Evolutionary conservation across 2,888 invertebrate genomes (phyloP).

Genomic region (Reticulitermes lucifugus): DNA sequence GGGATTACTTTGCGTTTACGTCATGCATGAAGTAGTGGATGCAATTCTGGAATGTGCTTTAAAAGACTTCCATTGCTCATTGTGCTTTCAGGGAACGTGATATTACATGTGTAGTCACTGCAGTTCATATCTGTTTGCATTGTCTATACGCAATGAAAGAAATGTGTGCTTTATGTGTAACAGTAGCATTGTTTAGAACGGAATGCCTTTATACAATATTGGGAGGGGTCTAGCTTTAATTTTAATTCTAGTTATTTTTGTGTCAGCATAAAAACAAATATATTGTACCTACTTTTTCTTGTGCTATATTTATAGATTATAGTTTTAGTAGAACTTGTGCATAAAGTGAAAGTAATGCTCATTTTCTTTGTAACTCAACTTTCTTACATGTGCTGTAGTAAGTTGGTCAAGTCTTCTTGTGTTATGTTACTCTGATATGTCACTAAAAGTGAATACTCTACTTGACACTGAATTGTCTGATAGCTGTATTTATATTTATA

Average conservation of each 20-base stretch:
- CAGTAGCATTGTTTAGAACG: too few species aligned
- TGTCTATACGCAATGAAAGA: too few species aligned
- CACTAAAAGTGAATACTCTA: too few species aligned
- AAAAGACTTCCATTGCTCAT: neutral
- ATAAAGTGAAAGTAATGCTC: constrained; percentile 7
- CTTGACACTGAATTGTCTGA: too few species aligned
- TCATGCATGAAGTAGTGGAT: too few species aligned
- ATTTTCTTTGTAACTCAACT: neutral
- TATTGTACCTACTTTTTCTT: neutral
- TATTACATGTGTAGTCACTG: too few species aligned
- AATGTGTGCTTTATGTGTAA: too few species aligned
- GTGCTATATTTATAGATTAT: neutral
- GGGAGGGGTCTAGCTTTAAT: neutral
- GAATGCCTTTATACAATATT: neutral
- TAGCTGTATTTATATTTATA: too few species aligned
- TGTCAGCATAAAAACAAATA: neutral
- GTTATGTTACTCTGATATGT: too few species aligned
- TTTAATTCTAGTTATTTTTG: neutral
- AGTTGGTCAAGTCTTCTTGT: neutral
- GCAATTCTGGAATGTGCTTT: too few species aligned
- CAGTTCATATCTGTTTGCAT: too few species aligned
- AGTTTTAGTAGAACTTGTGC: neutral
- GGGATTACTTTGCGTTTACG: too few species aligned
- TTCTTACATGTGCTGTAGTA: neutral
- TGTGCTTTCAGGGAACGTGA: neutral